Conservation (phyloP, 2,888 invertebrate genomes). For the Ennomos erosarius region DNA sequence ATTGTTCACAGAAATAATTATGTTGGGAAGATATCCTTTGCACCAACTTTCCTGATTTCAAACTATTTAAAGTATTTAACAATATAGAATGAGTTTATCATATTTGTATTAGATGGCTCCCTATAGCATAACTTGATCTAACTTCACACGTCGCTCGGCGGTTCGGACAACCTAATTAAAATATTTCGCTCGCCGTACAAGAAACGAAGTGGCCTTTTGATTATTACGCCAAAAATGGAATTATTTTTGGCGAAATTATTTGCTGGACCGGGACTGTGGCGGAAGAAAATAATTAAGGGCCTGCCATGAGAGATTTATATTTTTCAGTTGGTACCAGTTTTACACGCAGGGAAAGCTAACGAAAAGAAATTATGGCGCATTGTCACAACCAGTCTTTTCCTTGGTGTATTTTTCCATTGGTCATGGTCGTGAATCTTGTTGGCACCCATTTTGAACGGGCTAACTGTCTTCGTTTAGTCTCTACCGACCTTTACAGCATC, state of each 20-base stretch:
- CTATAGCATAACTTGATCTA: slow-evolving; percentile 38
- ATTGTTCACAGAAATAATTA: too few species aligned
- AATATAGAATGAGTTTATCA: too few species aligned
- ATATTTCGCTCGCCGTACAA: slow-evolving; percentile 65
- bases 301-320: slow-evolving; percentile 43
- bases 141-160: slow-evolving; percentile 36
- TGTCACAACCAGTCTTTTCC: too few species aligned
- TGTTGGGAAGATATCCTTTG: too few species aligned
- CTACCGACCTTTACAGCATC: too few species aligned
- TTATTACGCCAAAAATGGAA: slow-evolving; percentile 30
- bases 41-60: too few species aligned
- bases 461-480: too few species aligned
- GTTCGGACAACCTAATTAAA: slow-evolving; percentile 79
- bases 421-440: too few species aligned
- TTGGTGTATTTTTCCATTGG: too few species aligned
- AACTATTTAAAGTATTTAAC: too few species aligned
- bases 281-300: slow-evolving; percentile 64
- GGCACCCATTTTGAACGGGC: too few species aligned
- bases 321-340: slow-evolving; percentile 25
- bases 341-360: background rate
- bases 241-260: slow-evolving; percentile 33
- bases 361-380: too few species aligned
- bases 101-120: background rate
- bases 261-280: slow-evolving; percentile 19
- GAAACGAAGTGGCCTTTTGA: slow-evolving; percentile 35